Percentiles rank a stretch among this genome's conserved stretches.
Conservation (phyloP, 2,797 vertebrate genomes). For the Sebastiscus albofasciatus region DNA sequence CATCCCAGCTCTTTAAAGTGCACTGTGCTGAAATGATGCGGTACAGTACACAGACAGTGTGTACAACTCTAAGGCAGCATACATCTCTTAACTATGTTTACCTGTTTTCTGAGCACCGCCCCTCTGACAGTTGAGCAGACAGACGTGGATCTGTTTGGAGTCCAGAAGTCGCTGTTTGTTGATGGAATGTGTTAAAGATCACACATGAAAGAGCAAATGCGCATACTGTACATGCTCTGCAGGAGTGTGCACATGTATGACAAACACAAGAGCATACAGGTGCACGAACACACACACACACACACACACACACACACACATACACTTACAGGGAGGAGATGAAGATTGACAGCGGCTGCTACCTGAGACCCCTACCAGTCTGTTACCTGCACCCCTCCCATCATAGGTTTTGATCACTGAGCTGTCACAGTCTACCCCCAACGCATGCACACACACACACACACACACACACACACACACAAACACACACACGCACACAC, state of each 20-base stretch:
- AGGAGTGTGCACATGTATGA: slow-evolving; percentile 17
- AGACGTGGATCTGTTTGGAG: slow-evolving; percentile 59
- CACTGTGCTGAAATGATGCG: slow-evolving; percentile 32
- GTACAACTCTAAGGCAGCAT: slow-evolving; percentile 27
- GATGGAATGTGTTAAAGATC: slow-evolving; percentile 57
- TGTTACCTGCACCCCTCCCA: slow-evolving; percentile 61
- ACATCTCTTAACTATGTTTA: slow-evolving; percentile 58
- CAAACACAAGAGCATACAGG: slow-evolving; percentile 42
- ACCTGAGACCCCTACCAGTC: slow-evolving; percentile 58
- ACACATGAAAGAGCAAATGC: slow-evolving; percentile 37
- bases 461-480: slow-evolving; percentile 12
- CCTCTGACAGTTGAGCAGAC: slow-evolving; percentile 57
- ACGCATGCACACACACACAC: slow-evolving; percentile 27
- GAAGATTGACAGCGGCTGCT: slow-evolving; percentile 71
- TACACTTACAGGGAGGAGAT: slow-evolving; percentile 23
- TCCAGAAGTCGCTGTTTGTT: slow-evolving; percentile 53
- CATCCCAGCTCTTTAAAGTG: slow-evolving; percentile 17
- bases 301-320: not conserved
- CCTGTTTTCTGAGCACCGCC: slow-evolving; percentile 47
- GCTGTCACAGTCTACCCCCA: slow-evolving; percentile 63
- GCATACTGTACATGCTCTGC: slow-evolving; percentile 16
- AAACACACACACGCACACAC: slow-evolving; percentile 18
- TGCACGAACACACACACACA: not conserved
- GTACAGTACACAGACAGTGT: slow-evolving; percentile 10
- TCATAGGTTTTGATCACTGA: slow-evolving; percentile 77